These are phyloP conservation scores for Cirrhinus mrigala DNA, from an alignment of 2,797 vertebrate species.

Conservation along the genomic window DNA sequence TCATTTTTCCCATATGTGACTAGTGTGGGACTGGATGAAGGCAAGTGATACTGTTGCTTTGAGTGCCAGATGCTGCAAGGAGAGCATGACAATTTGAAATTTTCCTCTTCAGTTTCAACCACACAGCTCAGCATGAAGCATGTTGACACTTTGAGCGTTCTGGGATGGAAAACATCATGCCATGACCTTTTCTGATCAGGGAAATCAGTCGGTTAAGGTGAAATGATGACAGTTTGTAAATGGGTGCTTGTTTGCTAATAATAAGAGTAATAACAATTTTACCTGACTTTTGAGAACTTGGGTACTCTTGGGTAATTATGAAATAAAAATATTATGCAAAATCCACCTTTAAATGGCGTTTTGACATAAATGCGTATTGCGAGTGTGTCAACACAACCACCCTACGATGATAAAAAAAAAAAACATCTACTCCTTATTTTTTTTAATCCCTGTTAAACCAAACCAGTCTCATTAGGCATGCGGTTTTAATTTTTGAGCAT, in stretches of 20 bases:
- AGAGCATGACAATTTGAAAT: background rate
- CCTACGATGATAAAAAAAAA: no score
- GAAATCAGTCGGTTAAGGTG: background rate
- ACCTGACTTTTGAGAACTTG: no score
- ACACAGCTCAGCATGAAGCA: background rate
- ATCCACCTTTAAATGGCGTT: no score
- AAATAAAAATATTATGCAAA: no score
- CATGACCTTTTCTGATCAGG: conserved; percentile 1
- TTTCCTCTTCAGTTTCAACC: conserved; percentile 4
- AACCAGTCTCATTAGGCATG: no score
- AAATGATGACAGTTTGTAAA: background rate
- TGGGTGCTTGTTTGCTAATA: background rate
- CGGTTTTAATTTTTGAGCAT: no score
- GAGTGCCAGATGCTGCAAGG: conserved; percentile 4
- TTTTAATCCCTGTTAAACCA: no score
- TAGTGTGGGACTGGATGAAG: background rate
- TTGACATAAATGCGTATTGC: no score
- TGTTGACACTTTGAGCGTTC: background rate
- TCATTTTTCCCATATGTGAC: background rate
- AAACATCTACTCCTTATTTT: no score
- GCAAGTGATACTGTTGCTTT: background rate
- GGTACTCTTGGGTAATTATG: background rate
- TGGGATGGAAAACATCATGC: background rate
- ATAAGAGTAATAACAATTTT: background rate
- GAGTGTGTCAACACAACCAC: no score